Evolutionary conservation across 2,113 vertebrate genomes (phyloP).

Genomic region (Pogonocichla stellata): DNA sequence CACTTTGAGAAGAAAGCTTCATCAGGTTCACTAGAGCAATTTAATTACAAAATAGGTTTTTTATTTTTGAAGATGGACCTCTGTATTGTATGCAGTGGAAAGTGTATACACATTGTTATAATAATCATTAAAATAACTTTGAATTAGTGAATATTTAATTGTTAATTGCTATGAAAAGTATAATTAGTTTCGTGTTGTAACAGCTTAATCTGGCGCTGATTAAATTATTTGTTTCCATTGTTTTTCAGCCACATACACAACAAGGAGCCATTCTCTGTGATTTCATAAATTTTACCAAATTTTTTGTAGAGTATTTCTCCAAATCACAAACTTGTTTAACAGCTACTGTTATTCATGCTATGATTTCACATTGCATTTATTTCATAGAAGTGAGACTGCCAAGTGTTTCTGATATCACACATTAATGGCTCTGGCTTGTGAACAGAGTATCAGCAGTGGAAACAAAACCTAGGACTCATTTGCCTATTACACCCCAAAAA

Average conservation of each 20-base stretch:
- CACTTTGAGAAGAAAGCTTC: not conserved
- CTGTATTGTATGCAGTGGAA: not conserved
- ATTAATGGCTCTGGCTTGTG: not conserved
- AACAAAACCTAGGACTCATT: not conserved
- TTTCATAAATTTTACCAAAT: not conserved
- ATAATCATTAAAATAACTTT: not conserved
- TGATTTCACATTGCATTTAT: not conserved
- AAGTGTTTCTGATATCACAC: not conserved
- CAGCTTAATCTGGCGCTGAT: not conserved
- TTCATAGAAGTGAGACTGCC: not conserved
- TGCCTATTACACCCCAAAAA: not conserved
- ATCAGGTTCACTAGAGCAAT: not conserved
- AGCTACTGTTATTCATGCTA: not conserved
- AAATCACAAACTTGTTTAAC: not conserved
- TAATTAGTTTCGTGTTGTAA: not conserved
- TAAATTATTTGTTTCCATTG: not conserved
- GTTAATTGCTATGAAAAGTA: not conserved
- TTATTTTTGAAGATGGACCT: not conserved
- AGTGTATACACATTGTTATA: not conserved
- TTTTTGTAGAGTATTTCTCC: not conserved
- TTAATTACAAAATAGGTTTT: not conserved
- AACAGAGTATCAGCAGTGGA: not conserved
- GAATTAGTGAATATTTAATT: not conserved
- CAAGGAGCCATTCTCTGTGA: not conserved
- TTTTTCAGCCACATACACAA: not conserved